Base-by-base conservation (phyloP, 2,888 invertebrate species). In the Glomeris marginata region DNA sequence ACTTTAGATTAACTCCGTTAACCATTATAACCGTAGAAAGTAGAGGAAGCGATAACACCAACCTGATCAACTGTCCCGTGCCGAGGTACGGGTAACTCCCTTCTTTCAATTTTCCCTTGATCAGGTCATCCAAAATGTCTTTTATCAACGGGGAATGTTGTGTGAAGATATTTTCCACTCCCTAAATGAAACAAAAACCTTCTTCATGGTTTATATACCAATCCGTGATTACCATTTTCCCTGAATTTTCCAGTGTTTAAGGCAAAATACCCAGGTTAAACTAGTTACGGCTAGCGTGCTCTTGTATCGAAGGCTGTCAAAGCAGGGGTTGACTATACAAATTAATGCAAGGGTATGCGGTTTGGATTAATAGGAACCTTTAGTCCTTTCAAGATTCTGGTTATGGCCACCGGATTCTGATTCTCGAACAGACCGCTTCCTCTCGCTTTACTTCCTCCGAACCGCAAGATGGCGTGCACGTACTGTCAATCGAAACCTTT, bases 151-250 rank as follows among this genome's bases (percentile, higher is more conserved):
- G 95, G n/a, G 82, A 82, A 68, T 99, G 98, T 64, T 98, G 98
- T 0, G 98, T 97, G 70, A 94, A 99, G 54, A 99, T 88, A 69
- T 99, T 99, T 66, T 99, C 98, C 0, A 98, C 95, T 1, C 95
- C 98, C 69, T 84, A 86, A 18, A 91, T 3, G 50, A 37, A 21
- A 42, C 22, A 41, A 36, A 18, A 21, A 28, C 13, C 18, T 44
- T 34, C 8, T 16, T 16, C n/a, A 22, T 41, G n/a, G n/a, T n/a
- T n/a, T n/a, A n/a, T n/a, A n/a, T n/a, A n/a, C n/a, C n/a, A n/a
- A n/a, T n/a, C n/a, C n/a, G n/a, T n/a, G n/a, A n/a, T n/a, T n/a
- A n/a, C n/a, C n/a, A n/a, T n/a, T n/a, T n/a, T n/a, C n/a, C n/a
- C n/a, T n/a, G n/a, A n/a, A n/a, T n/a, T n/a, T n/a, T n/a, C n/a